Evolutionary conservation across 2,113 vertebrate species (phyloP).

Genomic region (Anarrhichthys ocellatus): DNA sequence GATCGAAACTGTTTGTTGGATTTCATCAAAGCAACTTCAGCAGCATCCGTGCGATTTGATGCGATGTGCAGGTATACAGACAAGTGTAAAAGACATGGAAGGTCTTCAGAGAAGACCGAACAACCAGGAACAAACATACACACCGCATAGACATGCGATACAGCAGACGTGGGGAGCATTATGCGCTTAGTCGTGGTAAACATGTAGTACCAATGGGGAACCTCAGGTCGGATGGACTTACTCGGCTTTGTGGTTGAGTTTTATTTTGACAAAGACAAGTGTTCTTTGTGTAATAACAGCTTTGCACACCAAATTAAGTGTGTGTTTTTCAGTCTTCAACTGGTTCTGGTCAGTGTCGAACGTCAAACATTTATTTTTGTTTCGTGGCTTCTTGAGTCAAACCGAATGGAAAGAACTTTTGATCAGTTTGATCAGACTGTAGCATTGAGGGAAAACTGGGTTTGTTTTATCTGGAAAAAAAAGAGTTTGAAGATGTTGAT

Average conservation of each 20-base stretch:
- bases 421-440: background rate
- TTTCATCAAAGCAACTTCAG: slow-evolving; percentile 72
- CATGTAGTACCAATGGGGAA: background rate
- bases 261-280: slow-evolving; percentile 36
- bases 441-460: too few species aligned
- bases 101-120: background rate
- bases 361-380: slow-evolving; percentile 8
- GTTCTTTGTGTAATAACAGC: slow-evolving; percentile 20
- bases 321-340: slow-evolving; percentile 27
- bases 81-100: slow-evolving; percentile 54
- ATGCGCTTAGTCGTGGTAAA: background rate
- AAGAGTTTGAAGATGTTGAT: background rate
- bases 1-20: slow-evolving; percentile 73
- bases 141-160: slow-evolving; percentile 6
- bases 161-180: background rate
- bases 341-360: background rate
- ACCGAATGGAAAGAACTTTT: background rate
- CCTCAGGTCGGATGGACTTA: slow-evolving; percentile 4
- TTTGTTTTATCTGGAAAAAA: background rate
- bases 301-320: slow-evolving; percentile 8
- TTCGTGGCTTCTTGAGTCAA: background rate
- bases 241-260: background rate
- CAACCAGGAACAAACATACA: slow-evolving; percentile 20
- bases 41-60: slow-evolving; percentile 49
- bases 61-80: slow-evolving; percentile 65